Evolutionary conservation across 2,888 invertebrate species (phyloP).

Genomic region (Mantis religiosa): DNA sequence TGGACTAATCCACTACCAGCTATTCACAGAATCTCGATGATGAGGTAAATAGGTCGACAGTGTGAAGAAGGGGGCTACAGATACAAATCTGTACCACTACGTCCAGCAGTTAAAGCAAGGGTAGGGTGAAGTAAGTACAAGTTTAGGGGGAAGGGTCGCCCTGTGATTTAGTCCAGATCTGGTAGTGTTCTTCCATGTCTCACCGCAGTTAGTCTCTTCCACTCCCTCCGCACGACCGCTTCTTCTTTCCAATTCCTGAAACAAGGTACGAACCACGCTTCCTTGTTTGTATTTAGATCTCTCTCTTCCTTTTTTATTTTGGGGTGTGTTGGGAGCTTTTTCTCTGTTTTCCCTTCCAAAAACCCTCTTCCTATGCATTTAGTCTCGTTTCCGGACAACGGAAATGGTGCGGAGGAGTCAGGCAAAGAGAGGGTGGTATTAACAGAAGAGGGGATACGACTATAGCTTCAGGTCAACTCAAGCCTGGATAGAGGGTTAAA

Average conservation of each 20-base stretch:
- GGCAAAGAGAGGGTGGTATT: neutral
- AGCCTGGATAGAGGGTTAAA: slow-evolving; percentile 1
- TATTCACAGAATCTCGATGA: neutral
- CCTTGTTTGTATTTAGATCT: slow-evolving; percentile 11
- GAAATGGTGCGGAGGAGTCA: slow-evolving; percentile 24
- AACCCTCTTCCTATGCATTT: slow-evolving; percentile 26
- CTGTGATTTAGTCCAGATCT: neutral
- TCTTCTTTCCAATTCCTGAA: neutral
- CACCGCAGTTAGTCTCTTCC: neutral
- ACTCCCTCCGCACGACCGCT: neutral
- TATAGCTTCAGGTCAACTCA: slow-evolving; percentile 7
- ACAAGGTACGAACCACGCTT: slow-evolving; percentile 11
- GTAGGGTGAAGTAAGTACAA: neutral
- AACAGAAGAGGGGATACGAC: neutral
- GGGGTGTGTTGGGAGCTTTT: neutral
- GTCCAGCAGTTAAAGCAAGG: neutral
- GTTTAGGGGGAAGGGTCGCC: neutral
- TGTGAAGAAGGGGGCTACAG: neutral
- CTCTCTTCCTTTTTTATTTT: neutral
- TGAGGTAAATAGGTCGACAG: neutral
- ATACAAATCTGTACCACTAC: too few relatives aligned
- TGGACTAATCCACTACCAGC: too few relatives aligned
- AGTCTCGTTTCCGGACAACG: slow-evolving; percentile 25
- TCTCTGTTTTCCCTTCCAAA: neutral
- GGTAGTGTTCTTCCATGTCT: neutral